A percentile compares a stretch with the other conserved stretches of the same genome.
Conservation (phyloP, 2,113 vertebrate genomes). For the Conger conger region DNA sequence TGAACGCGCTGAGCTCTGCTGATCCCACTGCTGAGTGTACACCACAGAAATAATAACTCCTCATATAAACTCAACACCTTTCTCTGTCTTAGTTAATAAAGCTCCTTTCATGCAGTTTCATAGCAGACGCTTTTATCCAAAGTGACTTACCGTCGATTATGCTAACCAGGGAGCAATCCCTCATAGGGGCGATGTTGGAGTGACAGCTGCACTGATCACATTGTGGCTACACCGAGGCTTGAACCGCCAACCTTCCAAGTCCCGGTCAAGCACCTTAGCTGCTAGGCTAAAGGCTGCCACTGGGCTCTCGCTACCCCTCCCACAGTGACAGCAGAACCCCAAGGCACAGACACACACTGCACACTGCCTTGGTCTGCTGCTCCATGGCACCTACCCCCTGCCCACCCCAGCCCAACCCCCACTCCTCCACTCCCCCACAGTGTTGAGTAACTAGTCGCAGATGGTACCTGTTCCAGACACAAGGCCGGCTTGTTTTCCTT, state of each 20-base stretch:
- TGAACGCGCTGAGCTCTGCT: neutral
- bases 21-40: neutral
- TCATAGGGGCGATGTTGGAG: too few species aligned
- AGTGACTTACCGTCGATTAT: too few species aligned
- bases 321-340: constrained; percentile 29
- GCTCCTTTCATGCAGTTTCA: too few species aligned
- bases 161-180: too few species aligned
- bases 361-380: constrained; percentile 32
- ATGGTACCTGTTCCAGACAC: constrained; percentile 68
- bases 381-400: neutral
- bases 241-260: too few species aligned
- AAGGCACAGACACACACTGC: constrained; percentile 28
- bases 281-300: too few species aligned
- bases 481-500: constrained; percentile 59
- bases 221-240: too few species aligned
- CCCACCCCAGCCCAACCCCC: constrained; percentile 23
- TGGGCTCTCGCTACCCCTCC: too few species aligned
- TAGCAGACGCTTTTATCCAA: too few species aligned
- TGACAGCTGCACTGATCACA: too few species aligned
- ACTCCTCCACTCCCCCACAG: constrained; percentile 32
- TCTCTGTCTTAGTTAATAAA: constrained; percentile 18
- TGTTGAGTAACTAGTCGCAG: constrained; percentile 62
- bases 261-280: too few species aligned
- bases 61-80: neutral
- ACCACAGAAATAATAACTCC: neutral